Evolutionary conservation across 2,797 vertebrate genomes (phyloP), one percentile per base, ranked within the genome.

Genomic region (Vultur gryphus): DNA sequence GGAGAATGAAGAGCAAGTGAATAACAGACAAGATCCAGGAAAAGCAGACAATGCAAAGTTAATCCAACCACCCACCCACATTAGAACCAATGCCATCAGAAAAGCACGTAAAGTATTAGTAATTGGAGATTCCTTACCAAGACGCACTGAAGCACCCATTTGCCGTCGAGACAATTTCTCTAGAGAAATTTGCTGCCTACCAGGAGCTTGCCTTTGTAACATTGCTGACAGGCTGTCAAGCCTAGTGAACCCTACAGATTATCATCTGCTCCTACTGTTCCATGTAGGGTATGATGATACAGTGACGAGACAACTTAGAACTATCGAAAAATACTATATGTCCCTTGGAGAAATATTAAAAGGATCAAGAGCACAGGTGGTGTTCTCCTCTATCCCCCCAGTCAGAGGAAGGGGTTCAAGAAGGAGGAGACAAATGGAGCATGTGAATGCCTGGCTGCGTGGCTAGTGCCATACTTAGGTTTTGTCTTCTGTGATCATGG

Each of bases 381-480:
- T 41, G 10, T 58, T 66, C 20, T 41, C 7, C 17, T 49, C 7
- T 73, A 16, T 66, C 3, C 17, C 10, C 4, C 4, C 16, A 17
- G 35, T 49, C 31, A 76, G 41, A 69, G 14, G 25, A 31, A 55
- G 3, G 5, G 1, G 10, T 57, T 70, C n/a, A 82, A 39, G 33
- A 33, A 49, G 25, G 10, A 48, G 7, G 10, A 75, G 17, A 46
- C 13, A 70, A 70, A 77, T 5, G 26, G 6, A 55, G 7, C 7
- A 16, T 0, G 1, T 41, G 37, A 54, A 41, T 28, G 8, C 8
- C 21, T 62, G n/a, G 6, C 17, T 66, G 33, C 1, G 1, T 61
- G 21, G 6, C 17, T 69, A 9, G 8, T 75, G 29, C 8, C 29
- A 35, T 59, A n/a, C n/a, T 44, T 75, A 46, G 14, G 7, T 16